A percentile compares a stretch with the other conserved stretches of the same genome.
Evolutionary conservation across 2,113 vertebrate species (phyloP).

Genomic region (Stictonetta naevosa): DNA sequence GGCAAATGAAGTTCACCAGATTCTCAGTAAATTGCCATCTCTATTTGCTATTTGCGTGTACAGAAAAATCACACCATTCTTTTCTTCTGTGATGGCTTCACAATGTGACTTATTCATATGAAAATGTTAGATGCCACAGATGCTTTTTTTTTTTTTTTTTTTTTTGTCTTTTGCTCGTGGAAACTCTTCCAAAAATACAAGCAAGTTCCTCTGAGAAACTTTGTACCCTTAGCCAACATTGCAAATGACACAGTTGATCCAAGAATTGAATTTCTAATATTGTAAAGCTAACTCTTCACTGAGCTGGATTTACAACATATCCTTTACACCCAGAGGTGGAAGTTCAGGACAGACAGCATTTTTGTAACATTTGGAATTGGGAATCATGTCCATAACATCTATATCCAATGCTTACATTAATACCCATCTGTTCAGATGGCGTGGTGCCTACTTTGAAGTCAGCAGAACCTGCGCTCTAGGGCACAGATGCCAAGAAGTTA

Average conservation of each 20-base stretch:
- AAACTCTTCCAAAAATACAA: constrained; percentile 16
- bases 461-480: constrained; percentile 6
- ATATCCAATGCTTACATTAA: constrained; percentile 54
- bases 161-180: neutral
- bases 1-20: neutral
- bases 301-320: constrained; percentile 48
- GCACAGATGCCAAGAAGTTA: neutral
- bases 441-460: neutral
- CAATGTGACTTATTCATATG: neutral
- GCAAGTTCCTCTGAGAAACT: neutral
- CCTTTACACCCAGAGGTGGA: constrained; percentile 43
- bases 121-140: neutral
- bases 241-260: neutral
- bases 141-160: neutral
- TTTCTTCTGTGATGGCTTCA: neutral
- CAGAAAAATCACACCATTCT: neutral
- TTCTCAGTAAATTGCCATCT: neutral
- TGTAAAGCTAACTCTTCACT: constrained; percentile 14
- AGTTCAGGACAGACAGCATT: constrained; percentile 53
- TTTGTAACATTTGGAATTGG: constrained; percentile 21
- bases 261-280: constrained; percentile 29
- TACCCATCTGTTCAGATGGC: constrained; percentile 59
- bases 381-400: constrained; percentile 12
- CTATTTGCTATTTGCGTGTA: neutral
- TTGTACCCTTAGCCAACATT: neutral